These are phyloP conservation scores for Tachina grossa DNA, from an alignment of 2,888 invertebrate species.

Conservation along the genomic window DNA sequence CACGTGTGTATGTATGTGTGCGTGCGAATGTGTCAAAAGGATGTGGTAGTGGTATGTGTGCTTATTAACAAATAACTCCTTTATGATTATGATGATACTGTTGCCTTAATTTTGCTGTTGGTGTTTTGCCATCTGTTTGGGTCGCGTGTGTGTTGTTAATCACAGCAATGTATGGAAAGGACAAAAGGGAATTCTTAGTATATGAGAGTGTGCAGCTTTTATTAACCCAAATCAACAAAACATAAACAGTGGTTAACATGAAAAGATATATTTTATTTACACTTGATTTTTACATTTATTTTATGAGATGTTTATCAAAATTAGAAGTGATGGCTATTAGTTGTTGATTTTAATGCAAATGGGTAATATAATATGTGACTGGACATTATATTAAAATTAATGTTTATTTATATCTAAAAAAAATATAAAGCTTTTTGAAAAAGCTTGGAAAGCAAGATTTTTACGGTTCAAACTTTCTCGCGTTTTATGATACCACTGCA, in stretches of 20 bases:
- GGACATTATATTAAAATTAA: slow-evolving; percentile 22
- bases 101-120: slow-evolving; percentile 36
- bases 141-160: slow-evolving; percentile 59
- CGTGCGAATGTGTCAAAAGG: slow-evolving; percentile 7
- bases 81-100: slow-evolving; percentile 52
- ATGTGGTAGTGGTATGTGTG: slow-evolving; percentile 6
- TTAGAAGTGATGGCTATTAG: slow-evolving; percentile 37
- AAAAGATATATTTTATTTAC: slow-evolving; percentile 59
- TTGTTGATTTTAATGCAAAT: slow-evolving; percentile 20
- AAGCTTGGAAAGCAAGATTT: background rate
- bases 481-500: too few species aligned
- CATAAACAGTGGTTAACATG: slow-evolving; percentile 15
- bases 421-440: background rate
- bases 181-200: slow-evolving; percentile 46
- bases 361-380: background rate
- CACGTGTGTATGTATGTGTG: background rate
- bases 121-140: slow-evolving; percentile 29
- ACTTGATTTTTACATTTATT: slow-evolving; percentile 41
- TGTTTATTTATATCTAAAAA: background rate
- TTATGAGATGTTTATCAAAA: background rate
- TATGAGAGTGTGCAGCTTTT: background rate
- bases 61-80: slow-evolving; percentile 55
- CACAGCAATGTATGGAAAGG: slow-evolving; percentile 50
- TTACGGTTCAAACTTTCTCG: too few species aligned
- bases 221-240: slow-evolving; percentile 39